Conservation (phyloP, 2,888 invertebrate genomes). For the Polyploca ridens region DNA sequence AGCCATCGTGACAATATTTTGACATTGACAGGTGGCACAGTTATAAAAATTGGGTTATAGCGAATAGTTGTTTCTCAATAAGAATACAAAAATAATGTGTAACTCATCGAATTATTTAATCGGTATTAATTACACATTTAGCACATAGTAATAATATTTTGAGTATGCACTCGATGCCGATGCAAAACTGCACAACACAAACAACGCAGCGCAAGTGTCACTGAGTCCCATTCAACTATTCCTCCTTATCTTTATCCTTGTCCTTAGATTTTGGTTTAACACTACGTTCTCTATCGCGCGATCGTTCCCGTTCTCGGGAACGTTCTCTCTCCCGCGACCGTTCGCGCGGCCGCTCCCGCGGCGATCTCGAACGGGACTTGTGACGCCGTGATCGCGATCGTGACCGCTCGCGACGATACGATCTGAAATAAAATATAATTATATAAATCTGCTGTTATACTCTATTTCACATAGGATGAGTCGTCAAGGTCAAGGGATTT, state of each 20-base stretch:
- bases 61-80: too few relatives aligned
- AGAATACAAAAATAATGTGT: not conserved
- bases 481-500: too few relatives aligned
- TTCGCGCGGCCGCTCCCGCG: conserved; percentile 69
- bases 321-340: conserved; percentile 76
- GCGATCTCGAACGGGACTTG: conserved; percentile 89
- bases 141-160: not conserved
- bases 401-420: conserved; percentile 88
- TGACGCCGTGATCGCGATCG: conserved; percentile 87
- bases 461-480: too few relatives aligned
- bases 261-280: conserved; percentile 83
- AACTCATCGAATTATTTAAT: conserved; percentile 7
- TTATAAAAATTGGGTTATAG: too few relatives aligned
- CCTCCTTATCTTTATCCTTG: conserved; percentile 91
- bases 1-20: too few relatives aligned
- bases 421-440: conserved; percentile 60
- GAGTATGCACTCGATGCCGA: conserved; percentile 11
- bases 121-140: not conserved
- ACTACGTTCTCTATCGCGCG: conserved; percentile 74
- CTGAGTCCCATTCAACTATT: conserved; percentile 62
- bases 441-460: not conserved
- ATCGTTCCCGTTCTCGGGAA: conserved; percentile 61
- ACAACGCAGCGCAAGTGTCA: conserved; percentile 10
- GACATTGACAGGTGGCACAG: too few relatives aligned
- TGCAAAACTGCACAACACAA: conserved; percentile 15